Percentiles rank a stretch among this genome's conserved stretches.
These are phyloP conservation scores for Sturnira hondurensis DNA, from an alignment of 2,113 vertebrate genomes.

Conservation along the genomic window DNA sequence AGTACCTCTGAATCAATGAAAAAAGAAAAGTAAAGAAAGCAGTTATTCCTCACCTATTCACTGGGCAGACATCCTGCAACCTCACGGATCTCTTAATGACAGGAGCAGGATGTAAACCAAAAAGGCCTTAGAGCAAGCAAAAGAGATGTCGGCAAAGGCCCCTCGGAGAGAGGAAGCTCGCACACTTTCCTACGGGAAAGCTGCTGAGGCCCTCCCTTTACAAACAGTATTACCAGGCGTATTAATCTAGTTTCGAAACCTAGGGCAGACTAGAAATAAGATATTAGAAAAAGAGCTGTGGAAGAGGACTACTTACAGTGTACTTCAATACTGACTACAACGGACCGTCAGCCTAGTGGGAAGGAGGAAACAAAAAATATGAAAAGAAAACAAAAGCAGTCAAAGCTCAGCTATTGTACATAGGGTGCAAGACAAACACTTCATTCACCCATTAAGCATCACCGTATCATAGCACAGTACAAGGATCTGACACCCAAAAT, in stretches of 20 bases:
- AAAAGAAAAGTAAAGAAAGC: neutral
- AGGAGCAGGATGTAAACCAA: conserved; percentile 18
- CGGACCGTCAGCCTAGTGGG: neutral
- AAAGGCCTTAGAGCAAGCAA: neutral
- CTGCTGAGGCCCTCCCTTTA: conserved; percentile 34
- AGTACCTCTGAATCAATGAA: neutral
- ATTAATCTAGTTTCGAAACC: conserved; percentile 59
- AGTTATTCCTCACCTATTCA: conserved; percentile 3
- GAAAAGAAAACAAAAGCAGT: conserved; percentile 13
- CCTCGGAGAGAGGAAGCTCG: neutral
- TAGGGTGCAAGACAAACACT: neutral
- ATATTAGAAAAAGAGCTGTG: conserved; percentile 36
- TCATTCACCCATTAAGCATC: neutral
- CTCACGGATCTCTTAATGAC: neutral
- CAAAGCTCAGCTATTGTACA: neutral
- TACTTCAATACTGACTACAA: neutral
- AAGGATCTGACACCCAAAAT: neutral
- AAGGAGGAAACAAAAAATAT: conserved; percentile 53
- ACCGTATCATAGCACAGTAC: neutral
- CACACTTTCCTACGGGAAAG: conserved; percentile 44
- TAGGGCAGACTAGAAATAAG: conserved; percentile 62
- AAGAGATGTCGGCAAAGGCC: neutral
- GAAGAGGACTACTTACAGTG: conserved; percentile 8
- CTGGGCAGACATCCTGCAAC: neutral
- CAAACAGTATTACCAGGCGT: conserved; percentile 62